A percentile compares a stretch with the other conserved stretches of the same genome.
These are phyloP conservation scores for Tipula vernalis DNA, from an alignment of 2,888 invertebrate species.

Conservation along the genomic window DNA sequence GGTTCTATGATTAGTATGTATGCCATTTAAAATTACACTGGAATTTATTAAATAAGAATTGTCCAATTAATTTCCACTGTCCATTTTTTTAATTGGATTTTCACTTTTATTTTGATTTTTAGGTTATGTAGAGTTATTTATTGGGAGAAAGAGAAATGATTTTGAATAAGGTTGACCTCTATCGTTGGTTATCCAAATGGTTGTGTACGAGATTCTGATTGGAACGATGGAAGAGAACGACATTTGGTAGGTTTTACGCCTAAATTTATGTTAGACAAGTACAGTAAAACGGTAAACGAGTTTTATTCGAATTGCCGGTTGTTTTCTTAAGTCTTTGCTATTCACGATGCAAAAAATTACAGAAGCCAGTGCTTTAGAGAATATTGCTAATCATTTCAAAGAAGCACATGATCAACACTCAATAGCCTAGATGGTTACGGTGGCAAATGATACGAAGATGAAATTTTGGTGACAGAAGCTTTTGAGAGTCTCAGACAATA, in stretches of 20 bases:
- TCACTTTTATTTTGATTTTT: not conserved
- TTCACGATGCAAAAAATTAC: too few relatives aligned
- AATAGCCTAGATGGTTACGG: too few relatives aligned
- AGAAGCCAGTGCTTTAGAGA: too few relatives aligned
- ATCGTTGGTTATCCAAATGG: not conserved
- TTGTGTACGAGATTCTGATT: not conserved
- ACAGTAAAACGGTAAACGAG: too few relatives aligned
- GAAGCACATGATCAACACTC: too few relatives aligned
- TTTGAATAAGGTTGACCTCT: not conserved
- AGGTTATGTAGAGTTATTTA: not conserved
- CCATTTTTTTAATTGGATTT: not conserved
- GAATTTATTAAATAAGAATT: not conserved
- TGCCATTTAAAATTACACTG: constrained; percentile 20
- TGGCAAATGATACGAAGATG: too few relatives aligned
- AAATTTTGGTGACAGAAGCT: too few relatives aligned
- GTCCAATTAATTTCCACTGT: not conserved
- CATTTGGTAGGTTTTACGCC: not conserved
- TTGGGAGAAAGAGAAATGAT: not conserved
- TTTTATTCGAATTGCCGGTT: too few relatives aligned
- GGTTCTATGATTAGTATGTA: constrained; percentile 49
- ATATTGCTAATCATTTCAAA: too few relatives aligned
- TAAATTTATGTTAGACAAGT: too few relatives aligned
- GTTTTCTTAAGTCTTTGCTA: too few relatives aligned
- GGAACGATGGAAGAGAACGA: not conserved
- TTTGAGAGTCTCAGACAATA: too few relatives aligned